A percentile compares a stretch with the other conserved stretches of the same genome.
phyloP scores from a whole-genome alignment of 2,888 invertebrate species.

The Aleiodes leptofemur region DNA sequence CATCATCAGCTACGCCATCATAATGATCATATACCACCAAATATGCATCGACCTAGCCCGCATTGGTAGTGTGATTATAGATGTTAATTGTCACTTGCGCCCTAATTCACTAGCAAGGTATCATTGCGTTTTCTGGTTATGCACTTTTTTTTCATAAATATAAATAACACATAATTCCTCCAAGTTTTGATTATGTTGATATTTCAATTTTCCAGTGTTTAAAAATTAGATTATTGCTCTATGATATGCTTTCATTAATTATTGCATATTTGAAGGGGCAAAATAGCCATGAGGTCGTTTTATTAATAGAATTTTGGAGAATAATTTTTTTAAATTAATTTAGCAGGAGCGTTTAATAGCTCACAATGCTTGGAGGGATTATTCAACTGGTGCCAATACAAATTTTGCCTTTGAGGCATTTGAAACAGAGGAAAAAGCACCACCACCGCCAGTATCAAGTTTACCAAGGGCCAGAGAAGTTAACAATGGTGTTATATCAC shows the following conservation, averaged over 20 bases:
- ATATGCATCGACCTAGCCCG: constrained; percentile 71
- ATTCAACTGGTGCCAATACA: constrained; percentile 85
- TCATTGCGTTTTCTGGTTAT: constrained; percentile 5
- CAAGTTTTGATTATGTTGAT: constrained; percentile 6
- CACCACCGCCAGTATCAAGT: constrained; percentile 71
- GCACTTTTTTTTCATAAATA: neutral
- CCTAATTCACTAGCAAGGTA: constrained; percentile 9
- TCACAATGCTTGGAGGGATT: constrained; percentile 93
- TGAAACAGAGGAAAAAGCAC: constrained; percentile 86
- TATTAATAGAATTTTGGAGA: no score
- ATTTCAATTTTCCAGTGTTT: no score
- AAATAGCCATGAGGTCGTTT: no score
- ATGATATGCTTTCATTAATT: no score
- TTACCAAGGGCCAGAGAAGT: constrained; percentile 69
- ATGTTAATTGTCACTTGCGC: constrained; percentile 4
- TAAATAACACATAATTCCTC: neutral
- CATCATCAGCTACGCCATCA: constrained; percentile 66
- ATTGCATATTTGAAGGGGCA: no score
- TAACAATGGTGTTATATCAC: constrained; percentile 54
- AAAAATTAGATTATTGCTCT: no score
- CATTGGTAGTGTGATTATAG: constrained; percentile 23
- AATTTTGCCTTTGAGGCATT: constrained; percentile 94
- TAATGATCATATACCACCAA: constrained; percentile 67
- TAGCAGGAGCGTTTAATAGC: constrained; percentile 88
- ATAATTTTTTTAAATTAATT: constrained; percentile 23